Evolutionary conservation across 2,797 vertebrate genomes (phyloP), one percentile per base, ranked within the genome.

Genomic region (Chiloscyllium punctatum): DNA sequence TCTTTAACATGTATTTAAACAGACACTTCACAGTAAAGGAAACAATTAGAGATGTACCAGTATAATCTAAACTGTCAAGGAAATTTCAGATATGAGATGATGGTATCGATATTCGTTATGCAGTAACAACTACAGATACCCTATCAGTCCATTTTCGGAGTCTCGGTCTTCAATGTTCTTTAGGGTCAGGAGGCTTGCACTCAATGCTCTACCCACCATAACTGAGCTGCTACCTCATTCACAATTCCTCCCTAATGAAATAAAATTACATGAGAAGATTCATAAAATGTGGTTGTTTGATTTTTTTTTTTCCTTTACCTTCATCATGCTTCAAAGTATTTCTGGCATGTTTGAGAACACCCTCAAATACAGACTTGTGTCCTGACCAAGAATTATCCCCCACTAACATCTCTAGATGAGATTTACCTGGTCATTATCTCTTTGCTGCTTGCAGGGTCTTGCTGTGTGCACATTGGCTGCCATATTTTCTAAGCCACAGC

Each of bases 1-100:
- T 16, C n/a, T 91, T n/a, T 91, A 91, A 69, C 37, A 66, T 92
- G 62, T 37, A 92, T 92, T 92, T 69, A 68, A 92, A 92, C 69
- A 42, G n/a, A 42, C 23, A 27, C n/a, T 92, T 37, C 68, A 92
- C 66, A 25, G 25, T 25, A 92, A 92, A 68, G 57, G 33, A 91
- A n/a, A 92, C 66, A 8, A 48, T 84, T 42, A 48, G 37, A 23
- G 16, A 42, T 1, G 30, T 33, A 37, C 1, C 66, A 92, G 37
- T 68, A 18, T 92, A 92, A 42, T 92, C 90, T 37, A 92, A 92
- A 68, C 25, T 68, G 18, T 92, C 18, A 4, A 37, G 33, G 66
- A 92, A 23, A 92, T 68, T 92, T 90, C 87, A 90, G 30, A n/a
- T 62, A 30, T 30, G 87, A 90, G 87, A 90, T 1, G 30, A n/a